Percentiles rank a stretch among this genome's conserved stretches.
Evolutionary conservation across 2,113 vertebrate genomes (phyloP).

Genomic region (Pseudorectes ferrugineus): DNA sequence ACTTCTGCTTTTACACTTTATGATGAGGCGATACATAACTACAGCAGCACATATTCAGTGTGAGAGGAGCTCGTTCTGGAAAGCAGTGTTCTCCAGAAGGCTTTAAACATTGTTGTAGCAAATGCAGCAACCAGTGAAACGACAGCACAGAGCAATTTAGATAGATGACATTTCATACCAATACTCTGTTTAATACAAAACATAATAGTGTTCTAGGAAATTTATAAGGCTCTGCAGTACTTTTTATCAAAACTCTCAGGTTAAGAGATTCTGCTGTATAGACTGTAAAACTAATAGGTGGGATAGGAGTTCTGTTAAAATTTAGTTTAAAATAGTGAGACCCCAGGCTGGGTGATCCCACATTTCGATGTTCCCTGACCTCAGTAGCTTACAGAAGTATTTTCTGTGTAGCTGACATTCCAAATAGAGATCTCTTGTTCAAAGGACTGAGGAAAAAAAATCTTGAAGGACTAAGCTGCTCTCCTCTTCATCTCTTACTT

Average conservation of each 20-base stretch:
- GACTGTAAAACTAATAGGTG: neutral
- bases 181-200: neutral
- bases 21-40: neutral
- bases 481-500: neutral
- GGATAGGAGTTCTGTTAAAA: neutral
- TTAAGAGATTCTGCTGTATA: neutral
- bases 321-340: neutral
- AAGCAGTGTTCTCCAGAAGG: neutral
- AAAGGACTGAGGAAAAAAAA: neutral
- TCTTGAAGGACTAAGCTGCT: neutral
- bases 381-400: neutral
- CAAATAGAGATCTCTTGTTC: neutral
- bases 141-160: neutral
- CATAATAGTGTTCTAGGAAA: neutral
- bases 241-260: neutral
- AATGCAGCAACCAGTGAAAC: neutral
- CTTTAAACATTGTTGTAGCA: neutral
- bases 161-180: neutral
- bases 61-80: neutral
- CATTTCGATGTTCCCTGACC: neutral
- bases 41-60: neutral
- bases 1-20: slow-evolving; percentile 12
- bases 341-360: neutral
- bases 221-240: neutral
- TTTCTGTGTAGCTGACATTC: neutral